These are phyloP conservation scores for Pogoniulus pusillus DNA, from an alignment of 2,797 vertebrate genomes.

Conservation along the genomic window DNA sequence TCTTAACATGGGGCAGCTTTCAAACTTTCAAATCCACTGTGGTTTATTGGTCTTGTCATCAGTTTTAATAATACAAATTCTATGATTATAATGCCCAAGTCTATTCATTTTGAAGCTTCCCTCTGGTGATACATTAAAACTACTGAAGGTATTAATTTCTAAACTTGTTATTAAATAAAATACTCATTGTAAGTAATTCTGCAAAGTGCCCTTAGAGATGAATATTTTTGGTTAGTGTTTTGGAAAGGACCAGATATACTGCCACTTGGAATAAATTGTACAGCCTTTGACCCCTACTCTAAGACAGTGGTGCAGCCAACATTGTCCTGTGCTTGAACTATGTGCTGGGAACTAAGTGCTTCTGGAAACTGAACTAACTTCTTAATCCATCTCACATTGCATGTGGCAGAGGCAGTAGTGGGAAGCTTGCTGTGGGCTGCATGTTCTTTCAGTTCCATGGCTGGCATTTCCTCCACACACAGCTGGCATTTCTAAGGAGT, in stretches of 20 bases:
- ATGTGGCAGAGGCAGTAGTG: not conserved
- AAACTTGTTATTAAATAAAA: constrained; percentile 24
- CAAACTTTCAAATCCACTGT: not conserved
- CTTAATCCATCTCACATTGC: not conserved
- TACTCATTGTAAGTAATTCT: not conserved
- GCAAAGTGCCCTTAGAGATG: not conserved
- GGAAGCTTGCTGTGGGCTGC: not conserved
- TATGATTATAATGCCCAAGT: not conserved
- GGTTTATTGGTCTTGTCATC: not conserved
- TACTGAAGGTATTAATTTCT: not conserved
- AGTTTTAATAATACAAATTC: not conserved
- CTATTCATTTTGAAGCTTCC: not conserved
- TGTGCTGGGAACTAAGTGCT: not conserved
- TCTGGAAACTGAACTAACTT: not conserved
- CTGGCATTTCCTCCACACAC: not conserved
- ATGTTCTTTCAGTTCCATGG: not conserved
- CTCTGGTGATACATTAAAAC: not conserved
- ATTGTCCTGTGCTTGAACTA: not conserved
- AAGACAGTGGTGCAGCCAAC: not conserved
- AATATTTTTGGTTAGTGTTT: not conserved
- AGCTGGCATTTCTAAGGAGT: not conserved
- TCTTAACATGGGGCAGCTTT: not conserved
- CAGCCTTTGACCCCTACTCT: not conserved
- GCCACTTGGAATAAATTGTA: not conserved
- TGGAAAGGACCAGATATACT: not conserved